Percentiles rank a stretch among this genome's conserved stretches.
These are phyloP conservation scores for Petrocephalus schoutedeni DNA, from an alignment of 2,797 vertebrate species.

Conservation along the genomic window DNA sequence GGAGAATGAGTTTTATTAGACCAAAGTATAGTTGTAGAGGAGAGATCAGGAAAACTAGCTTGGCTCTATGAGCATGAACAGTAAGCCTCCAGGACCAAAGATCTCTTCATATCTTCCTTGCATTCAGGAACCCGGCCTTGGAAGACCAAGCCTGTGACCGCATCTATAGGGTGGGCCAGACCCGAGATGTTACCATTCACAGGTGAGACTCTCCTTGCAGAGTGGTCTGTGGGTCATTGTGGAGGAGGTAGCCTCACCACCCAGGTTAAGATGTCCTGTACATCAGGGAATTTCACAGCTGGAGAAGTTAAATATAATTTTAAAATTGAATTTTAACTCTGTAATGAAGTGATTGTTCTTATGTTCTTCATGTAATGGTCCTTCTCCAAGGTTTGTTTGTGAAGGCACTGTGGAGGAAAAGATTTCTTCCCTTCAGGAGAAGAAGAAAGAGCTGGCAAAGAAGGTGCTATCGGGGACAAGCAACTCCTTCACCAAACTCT, in stretches of 20 bases:
- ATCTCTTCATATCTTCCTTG: not conserved
- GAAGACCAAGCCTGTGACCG: constrained; percentile 96
- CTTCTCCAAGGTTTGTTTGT: constrained; percentile 78
- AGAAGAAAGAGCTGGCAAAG: constrained; percentile 85
- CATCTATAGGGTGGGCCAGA: constrained; percentile 89
- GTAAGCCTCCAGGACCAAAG: not conserved
- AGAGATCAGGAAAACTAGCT: not conserved
- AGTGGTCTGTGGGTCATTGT: not conserved
- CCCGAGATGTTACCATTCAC: constrained; percentile 83
- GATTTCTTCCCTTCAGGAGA: constrained; percentile 77
- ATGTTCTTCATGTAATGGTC: not conserved
- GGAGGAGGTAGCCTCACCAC: not conserved
- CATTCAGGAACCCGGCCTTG: constrained; percentile 85
- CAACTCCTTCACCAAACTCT: constrained; percentile 71
- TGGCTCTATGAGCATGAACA: not conserved
- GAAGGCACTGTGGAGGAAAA: constrained; percentile 89
- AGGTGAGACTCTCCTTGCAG: constrained; percentile 55
- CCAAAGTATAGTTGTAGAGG: not conserved
- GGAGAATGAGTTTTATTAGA: not conserved
- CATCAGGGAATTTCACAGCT: not conserved
- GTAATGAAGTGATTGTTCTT: not conserved
- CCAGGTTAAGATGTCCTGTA: not conserved
- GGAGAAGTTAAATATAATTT: not conserved
- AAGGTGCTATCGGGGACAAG: constrained; percentile 81
- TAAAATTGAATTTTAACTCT: not conserved